Evolutionary conservation across 2,113 vertebrate species (phyloP).

Genomic region (Pelecanoides urinatrix): DNA sequence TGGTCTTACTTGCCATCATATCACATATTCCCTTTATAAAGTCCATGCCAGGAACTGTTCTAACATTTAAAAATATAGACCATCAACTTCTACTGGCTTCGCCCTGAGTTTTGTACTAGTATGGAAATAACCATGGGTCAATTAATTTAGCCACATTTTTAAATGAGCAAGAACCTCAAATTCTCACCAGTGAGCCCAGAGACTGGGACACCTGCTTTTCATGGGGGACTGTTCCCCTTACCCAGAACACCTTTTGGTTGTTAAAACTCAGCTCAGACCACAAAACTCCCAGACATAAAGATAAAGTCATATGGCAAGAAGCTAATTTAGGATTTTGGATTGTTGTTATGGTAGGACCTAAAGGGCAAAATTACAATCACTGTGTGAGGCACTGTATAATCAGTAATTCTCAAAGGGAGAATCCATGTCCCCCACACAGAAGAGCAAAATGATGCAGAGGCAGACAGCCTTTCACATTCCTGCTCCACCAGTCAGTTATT

Average conservation of each 20-base stretch:
- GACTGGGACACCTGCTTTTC: too few relatives aligned
- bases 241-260: neutral
- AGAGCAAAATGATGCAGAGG: neutral
- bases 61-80: neutral
- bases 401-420: neutral
- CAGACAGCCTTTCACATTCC: neutral
- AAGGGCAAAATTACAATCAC: neutral
- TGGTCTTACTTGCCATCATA: neutral
- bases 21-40: neutral
- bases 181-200: neutral
- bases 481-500: neutral
- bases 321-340: neutral
- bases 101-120: neutral
- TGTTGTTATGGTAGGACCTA: neutral
- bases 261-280: neutral
- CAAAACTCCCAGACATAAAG: neutral
- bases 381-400: neutral
- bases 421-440: fast-evolving
- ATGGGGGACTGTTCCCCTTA: neutral
- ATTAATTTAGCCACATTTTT: neutral
- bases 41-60: neutral
- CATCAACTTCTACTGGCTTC: neutral
- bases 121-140: neutral
- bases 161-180: neutral
- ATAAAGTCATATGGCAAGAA: neutral